A percentile compares a stretch with the other conserved stretches of the same genome.
These are phyloP conservation scores for Daptonema setosum DNA, from an alignment of 2,888 invertebrate species.

Conservation along the genomic window DNA sequence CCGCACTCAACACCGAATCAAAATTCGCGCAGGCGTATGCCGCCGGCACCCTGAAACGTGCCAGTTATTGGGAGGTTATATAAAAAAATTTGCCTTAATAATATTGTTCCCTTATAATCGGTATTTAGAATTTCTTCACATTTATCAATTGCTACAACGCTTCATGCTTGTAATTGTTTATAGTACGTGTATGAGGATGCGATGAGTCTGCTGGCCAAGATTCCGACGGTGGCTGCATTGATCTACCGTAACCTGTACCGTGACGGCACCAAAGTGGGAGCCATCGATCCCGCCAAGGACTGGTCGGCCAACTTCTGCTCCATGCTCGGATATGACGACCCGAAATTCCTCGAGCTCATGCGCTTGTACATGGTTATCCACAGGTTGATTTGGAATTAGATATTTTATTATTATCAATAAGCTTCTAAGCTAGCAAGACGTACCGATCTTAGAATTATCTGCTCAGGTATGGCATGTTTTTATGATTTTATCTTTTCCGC, in stretches of 20 bases:
- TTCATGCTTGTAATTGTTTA: too few relatives aligned
- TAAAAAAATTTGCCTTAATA: too few relatives aligned
- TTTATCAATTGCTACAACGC: too few relatives aligned
- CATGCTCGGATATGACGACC: constrained; percentile 63
- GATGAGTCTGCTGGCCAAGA: constrained; percentile 79
- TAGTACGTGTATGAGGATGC: constrained; percentile 65
- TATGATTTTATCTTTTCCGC: too few relatives aligned
- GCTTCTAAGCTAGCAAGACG: too few relatives aligned
- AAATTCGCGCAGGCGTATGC: constrained; percentile 47
- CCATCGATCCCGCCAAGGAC: constrained; percentile 67
- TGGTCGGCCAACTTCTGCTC: constrained; percentile 66
- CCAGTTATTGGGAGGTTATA: constrained; percentile 65
- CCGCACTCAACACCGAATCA: constrained; percentile 72
- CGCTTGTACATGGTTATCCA: constrained; percentile 77
- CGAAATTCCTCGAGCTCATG: constrained; percentile 65
- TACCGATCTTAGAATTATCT: too few relatives aligned
- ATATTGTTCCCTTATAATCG: too few relatives aligned
- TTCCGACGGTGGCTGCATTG: constrained; percentile 75
- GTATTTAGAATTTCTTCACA: too few relatives aligned
- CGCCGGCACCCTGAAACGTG: constrained; percentile 35
- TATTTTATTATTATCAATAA: constrained; percentile 6
- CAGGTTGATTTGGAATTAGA: constrained; percentile 33
- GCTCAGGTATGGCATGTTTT: too few relatives aligned
- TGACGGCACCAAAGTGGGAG: constrained; percentile 62
- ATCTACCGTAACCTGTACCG: constrained; percentile 72